Evolutionary conservation across 2,797 vertebrate genomes (phyloP).

Genomic region (Craterocephalus amniculus): DNA sequence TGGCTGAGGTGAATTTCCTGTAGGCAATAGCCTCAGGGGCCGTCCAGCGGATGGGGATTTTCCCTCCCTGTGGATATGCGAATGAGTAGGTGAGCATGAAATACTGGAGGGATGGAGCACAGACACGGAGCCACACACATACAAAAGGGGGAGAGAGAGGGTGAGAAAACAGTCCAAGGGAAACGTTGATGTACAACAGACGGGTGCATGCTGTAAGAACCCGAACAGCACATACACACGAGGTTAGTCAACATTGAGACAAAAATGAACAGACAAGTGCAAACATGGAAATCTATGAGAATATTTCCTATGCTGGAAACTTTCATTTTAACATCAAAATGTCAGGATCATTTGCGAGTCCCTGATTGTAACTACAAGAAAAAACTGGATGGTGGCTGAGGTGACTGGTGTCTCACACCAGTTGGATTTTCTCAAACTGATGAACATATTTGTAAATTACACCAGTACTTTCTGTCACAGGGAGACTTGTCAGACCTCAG

Average conservation of each 20-base stretch:
- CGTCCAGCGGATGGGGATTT: conserved; percentile 99
- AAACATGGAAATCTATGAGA: conserved; percentile 38
- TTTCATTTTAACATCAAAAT: conserved; percentile 40
- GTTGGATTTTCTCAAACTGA: conserved; percentile 9
- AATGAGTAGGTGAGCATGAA: conserved; percentile 85
- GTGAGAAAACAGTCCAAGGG: conserved; percentile 70
- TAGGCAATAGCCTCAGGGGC: conserved; percentile 98
- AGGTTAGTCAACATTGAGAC: conserved; percentile 58
- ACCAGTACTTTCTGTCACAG: conserved; percentile 14
- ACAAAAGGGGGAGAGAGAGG: conserved; percentile 76
- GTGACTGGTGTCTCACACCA: conserved; percentile 5
- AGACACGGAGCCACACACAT: conserved; percentile 79
- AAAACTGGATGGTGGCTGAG: neutral
- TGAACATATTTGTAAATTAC: conserved; percentile 8
- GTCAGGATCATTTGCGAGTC: conserved; percentile 12
- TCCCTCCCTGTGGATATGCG: conserved; percentile 92
- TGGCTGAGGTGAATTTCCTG: conserved; percentile 98
- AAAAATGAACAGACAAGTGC: conserved; percentile 46
- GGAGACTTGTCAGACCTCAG: conserved; percentile 13
- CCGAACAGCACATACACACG: conserved; percentile 49
- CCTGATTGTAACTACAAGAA: neutral
- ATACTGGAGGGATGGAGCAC: conserved; percentile 83
- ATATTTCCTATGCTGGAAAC: conserved; percentile 42
- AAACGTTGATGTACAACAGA: conserved; percentile 64
- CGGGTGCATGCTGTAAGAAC: conserved; percentile 58